Conservation (phyloP, 2,113 vertebrate species). For the Octodon degus region DNA sequence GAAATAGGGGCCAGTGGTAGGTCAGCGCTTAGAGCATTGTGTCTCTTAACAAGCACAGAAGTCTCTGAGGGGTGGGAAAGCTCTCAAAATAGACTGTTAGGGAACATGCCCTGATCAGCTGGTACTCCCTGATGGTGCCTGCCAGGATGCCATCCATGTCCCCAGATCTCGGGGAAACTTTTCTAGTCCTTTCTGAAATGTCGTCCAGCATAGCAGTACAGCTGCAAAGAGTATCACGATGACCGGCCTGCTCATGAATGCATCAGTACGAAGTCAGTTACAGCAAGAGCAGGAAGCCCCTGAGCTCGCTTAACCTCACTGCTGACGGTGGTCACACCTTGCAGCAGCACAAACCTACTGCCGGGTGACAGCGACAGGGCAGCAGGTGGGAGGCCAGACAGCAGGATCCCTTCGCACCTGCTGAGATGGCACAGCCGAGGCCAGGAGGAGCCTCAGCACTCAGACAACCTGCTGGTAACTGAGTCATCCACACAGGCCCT, state of each 20-base stretch:
- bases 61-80: not conserved
- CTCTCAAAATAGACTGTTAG: not conserved
- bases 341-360: not conserved
- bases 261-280: not conserved
- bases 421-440: not conserved
- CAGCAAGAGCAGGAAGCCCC: not conserved
- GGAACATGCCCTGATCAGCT: not conserved
- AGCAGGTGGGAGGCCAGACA: not conserved
- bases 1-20: not conserved
- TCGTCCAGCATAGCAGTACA: not conserved
- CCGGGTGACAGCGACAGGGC: not conserved
- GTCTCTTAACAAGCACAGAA: not conserved
- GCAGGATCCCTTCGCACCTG: not conserved
- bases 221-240: not conserved
- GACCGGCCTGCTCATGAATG: not conserved
- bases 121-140: not conserved
- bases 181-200: slow-evolving; percentile 29
- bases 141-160: not conserved
- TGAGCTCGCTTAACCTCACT: not conserved
- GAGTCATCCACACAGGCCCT: not conserved
- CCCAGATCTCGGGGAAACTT: not conserved
- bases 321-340: not conserved
- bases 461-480: not conserved
- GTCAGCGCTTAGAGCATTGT: not conserved
- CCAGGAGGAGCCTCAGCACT: slow-evolving; percentile 5